A percentile compares a stretch with the other conserved stretches of the same genome.
These are phyloP conservation scores for Pituophis catenifer DNA, from an alignment of 2,113 vertebrate species.

Conservation along the genomic window DNA sequence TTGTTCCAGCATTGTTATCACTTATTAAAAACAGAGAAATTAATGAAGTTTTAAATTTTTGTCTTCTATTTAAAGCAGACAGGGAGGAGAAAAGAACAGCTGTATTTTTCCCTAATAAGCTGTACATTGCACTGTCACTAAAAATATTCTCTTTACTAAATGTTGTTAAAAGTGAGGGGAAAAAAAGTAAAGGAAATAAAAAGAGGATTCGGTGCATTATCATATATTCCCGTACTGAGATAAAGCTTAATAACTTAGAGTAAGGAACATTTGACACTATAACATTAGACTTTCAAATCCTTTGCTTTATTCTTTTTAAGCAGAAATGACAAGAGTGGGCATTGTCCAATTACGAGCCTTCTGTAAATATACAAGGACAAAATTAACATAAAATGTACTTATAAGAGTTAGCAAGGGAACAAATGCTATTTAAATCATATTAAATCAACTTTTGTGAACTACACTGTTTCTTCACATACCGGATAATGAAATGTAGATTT, in stretches of 20 bases:
- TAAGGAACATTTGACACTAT: not conserved
- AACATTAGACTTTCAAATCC: constrained; percentile 26
- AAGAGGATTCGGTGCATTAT: not conserved
- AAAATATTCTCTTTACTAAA: not conserved
- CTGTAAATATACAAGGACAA: constrained; percentile 27
- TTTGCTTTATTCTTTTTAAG: constrained; percentile 24
- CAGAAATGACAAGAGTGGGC: constrained; percentile 20
- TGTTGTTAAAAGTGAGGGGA: not conserved
- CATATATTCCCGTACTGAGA: rapidly evolving
- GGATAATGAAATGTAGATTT: constrained; percentile 36
- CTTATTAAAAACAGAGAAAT: not conserved
- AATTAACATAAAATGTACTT: constrained; percentile 46
- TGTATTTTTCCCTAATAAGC: not conserved
- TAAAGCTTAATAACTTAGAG: not conserved
- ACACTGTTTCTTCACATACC: constrained; percentile 10
- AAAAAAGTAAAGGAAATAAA: not conserved
- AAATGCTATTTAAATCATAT: constrained; percentile 36
- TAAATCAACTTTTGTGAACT: constrained; percentile 29
- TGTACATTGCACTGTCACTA: not conserved
- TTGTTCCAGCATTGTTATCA: not conserved
- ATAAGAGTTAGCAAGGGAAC: constrained; percentile 31
- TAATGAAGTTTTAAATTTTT: not conserved
- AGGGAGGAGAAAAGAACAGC: not conserved
- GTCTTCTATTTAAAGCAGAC: not conserved
- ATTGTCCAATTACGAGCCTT: constrained; percentile 15